phyloP scores from a whole-genome alignment of 2,888 invertebrate genomes.

The Azorinus chamasolen region DNA sequence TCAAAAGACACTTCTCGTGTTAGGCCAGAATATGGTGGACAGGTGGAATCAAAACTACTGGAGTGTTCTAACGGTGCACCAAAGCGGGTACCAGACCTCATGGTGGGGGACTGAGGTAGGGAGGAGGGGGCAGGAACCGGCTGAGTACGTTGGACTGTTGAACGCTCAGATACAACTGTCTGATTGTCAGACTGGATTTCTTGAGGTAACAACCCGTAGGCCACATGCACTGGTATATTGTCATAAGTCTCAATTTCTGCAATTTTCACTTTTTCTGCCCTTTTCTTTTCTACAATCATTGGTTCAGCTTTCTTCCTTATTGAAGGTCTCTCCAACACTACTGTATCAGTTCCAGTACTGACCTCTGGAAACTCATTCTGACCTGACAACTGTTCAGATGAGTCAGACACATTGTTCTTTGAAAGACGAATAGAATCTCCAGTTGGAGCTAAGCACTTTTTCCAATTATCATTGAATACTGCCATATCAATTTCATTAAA shows the following conservation, averaged over 20 bases:
- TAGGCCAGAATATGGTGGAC: constrained; percentile 23
- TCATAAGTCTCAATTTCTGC: constrained; percentile 57
- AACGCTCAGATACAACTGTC: constrained; percentile 41
- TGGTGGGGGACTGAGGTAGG: constrained; percentile 52
- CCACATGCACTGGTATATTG: constrained; percentile 58
- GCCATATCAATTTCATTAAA: constrained; percentile 70
- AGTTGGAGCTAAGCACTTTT: constrained; percentile 69
- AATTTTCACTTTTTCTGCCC: background rate
- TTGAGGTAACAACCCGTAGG: constrained; percentile 30
- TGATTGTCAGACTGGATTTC: constrained; percentile 52
- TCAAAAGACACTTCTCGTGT: constrained; percentile 32
- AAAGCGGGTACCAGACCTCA: constrained; percentile 19
- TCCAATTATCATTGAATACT: constrained; percentile 71
- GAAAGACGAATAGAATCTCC: constrained; percentile 68
- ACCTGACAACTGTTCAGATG: constrained; percentile 36
- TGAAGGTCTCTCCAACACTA: constrained; percentile 59
- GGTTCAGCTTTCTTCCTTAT: constrained; percentile 46
- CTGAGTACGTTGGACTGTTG: constrained; percentile 37
- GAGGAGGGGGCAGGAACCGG: constrained; percentile 37
- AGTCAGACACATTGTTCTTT: constrained; percentile 39
- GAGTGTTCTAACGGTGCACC: constrained; percentile 48
- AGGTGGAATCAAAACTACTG: constrained; percentile 48
- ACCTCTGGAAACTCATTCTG: constrained; percentile 62
- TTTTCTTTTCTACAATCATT: constrained; percentile 5
- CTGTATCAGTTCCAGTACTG: constrained; percentile 58